Percentiles rank a stretch among this genome's conserved stretches.
These are phyloP conservation scores for Tetraodon nigroviridis DNA, from an alignment of 2,113 vertebrate species.

Conservation along the genomic window DNA sequence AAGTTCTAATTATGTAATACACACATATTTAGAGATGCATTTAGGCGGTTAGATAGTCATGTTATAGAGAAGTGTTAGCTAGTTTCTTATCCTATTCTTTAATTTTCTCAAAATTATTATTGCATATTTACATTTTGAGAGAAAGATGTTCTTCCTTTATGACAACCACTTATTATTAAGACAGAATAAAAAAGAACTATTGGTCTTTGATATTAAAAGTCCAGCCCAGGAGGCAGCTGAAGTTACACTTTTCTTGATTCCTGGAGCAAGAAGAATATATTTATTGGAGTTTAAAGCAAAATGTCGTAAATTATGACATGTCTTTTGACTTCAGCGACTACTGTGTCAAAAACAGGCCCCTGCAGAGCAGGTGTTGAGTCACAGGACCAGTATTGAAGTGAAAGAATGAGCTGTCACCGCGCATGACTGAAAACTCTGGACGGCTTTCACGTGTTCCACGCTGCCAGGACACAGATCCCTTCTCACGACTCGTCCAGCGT, in stretches of 20 bases:
- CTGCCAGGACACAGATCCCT: slow-evolving; percentile 31
- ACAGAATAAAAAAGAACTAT: slow-evolving; percentile 50
- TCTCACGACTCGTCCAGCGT: slow-evolving; percentile 17
- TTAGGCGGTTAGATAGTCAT: background rate
- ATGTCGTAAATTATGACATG: background rate
- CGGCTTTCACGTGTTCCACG: slow-evolving; percentile 20
- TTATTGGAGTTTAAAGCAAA: no score
- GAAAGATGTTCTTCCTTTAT: slow-evolving; percentile 29
- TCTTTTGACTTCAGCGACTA: background rate
- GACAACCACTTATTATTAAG: slow-evolving; percentile 30
- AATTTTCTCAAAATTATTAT: slow-evolving; percentile 5
- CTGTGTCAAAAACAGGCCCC: slow-evolving; percentile 13
- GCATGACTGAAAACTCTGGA: slow-evolving; percentile 36
- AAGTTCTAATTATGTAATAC: no score
- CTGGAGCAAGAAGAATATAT: no score
- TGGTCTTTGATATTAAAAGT: slow-evolving; percentile 56
- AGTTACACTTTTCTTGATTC: background rate
- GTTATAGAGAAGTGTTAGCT: background rate
- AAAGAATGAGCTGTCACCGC: slow-evolving; percentile 40
- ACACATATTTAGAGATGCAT: background rate
- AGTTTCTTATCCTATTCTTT: background rate
- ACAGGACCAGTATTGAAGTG: slow-evolving; percentile 6
- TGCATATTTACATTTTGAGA: slow-evolving; percentile 36
- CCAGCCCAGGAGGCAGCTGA: slow-evolving; percentile 42
- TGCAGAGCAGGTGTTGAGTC: slow-evolving; percentile 31